A percentile compares a stretch with the other conserved stretches of the same genome.
Conservation (phyloP, 1,140 invertebrate genomes). For the Campoletis sonorensis region DNA sequence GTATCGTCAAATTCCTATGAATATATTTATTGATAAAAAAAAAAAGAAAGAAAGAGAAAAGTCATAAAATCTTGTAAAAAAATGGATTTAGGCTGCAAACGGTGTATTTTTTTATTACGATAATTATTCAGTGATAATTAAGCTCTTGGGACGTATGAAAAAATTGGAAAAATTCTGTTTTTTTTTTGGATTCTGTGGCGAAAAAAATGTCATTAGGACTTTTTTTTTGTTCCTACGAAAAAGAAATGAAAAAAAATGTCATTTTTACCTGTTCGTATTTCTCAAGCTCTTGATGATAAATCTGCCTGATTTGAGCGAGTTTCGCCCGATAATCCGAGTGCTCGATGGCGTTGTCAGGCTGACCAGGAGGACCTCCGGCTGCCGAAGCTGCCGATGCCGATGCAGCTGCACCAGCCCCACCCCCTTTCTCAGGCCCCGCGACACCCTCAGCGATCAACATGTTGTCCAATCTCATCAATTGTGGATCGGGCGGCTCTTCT, state of each 20-base stretch:
- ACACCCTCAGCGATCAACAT: slow-evolving; percentile 99
- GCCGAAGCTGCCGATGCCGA: slow-evolving; percentile 92
- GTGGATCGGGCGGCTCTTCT: slow-evolving; percentile 98
- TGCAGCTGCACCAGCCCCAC: slow-evolving; percentile 93
- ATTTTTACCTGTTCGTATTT: slow-evolving; percentile 95
- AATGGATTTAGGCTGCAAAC: too few relatives aligned
- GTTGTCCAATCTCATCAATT: slow-evolving; percentile 99
- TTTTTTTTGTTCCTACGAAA: not conserved
- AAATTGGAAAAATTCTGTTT: not conserved
- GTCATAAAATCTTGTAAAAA: too few relatives aligned
- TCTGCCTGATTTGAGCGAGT: slow-evolving; percentile 98
- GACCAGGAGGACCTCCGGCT: slow-evolving; percentile 82
- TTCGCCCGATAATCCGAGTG: slow-evolving; percentile 99
- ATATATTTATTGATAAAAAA: too few relatives aligned
- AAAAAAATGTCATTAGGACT: not conserved
- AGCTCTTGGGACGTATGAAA: too few relatives aligned
- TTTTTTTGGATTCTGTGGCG: not conserved
- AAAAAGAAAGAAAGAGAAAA: too few relatives aligned
- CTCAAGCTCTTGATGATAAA: slow-evolving; percentile 99
- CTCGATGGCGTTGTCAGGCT: slow-evolving; percentile 97
- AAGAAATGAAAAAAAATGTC: slow-evolving; percentile 2
- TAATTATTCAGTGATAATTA: too few relatives aligned
- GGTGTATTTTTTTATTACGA: too few relatives aligned
- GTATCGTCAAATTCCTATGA: too few relatives aligned
- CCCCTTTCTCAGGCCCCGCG: slow-evolving; percentile 97